Conservation (phyloP, 2,113 vertebrate species). For the Cricetomys ansorgei region DNA sequence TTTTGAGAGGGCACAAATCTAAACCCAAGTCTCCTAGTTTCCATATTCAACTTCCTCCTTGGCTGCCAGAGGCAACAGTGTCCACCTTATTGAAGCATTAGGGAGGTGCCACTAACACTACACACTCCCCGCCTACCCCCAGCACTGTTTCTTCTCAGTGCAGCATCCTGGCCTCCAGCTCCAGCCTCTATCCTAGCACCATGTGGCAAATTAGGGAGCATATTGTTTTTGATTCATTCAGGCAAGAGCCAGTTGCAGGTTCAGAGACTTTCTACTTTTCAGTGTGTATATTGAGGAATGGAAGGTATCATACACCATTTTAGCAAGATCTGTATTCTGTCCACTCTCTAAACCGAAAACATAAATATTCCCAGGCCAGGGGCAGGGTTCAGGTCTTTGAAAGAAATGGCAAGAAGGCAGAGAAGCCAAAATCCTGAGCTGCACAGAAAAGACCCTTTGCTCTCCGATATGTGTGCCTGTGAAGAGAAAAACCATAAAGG, state of each 20-base stretch:
- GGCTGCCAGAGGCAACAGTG: background rate
- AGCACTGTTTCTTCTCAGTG: background rate
- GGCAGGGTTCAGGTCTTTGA: background rate
- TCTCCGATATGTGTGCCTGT: background rate
- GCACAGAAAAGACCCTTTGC: background rate
- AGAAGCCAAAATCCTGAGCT: background rate
- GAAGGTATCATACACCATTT: background rate
- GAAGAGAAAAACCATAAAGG: constrained; percentile 7
- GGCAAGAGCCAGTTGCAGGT: background rate
- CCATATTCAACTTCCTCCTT: background rate
- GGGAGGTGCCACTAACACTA: background rate
- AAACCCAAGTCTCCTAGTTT: background rate
- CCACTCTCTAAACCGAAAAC: background rate
- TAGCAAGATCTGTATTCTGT: background rate
- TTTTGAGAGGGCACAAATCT: background rate
- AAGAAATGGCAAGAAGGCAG: constrained; percentile 20
- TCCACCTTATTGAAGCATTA: background rate
- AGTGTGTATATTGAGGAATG: background rate
- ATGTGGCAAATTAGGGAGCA: background rate
- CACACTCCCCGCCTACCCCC: background rate
- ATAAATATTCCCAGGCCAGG: background rate
- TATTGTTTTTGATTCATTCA: background rate
- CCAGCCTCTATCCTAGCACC: background rate
- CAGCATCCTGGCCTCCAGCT: background rate
- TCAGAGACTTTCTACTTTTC: background rate